These are phyloP conservation scores for Ferrisia virgata DNA, from an alignment of 2,888 invertebrate species.

Conservation along the genomic window DNA sequence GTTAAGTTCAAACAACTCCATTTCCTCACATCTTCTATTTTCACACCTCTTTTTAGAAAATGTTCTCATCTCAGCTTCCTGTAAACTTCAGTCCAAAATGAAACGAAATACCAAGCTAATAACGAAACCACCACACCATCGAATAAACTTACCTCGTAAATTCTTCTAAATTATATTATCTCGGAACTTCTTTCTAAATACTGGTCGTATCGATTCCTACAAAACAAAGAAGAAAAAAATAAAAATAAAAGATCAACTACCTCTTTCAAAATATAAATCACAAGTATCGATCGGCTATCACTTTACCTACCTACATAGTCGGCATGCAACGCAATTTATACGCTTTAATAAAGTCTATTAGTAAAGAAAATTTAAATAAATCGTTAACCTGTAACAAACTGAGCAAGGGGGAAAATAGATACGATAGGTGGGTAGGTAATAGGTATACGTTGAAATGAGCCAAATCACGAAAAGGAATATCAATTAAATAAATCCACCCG, in stretches of 20 bases:
- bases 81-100: no score
- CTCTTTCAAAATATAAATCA: not conserved
- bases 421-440: not conserved
- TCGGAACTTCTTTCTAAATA: not conserved
- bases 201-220: not conserved
- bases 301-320: no score
- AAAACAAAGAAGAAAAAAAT: not conserved
- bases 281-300: not conserved
- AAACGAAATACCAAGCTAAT: no score
- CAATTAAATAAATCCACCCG: conserved; percentile 1
- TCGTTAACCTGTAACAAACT: not conserved
- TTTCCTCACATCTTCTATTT: no score
- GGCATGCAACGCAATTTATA: not conserved
- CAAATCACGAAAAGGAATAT: not conserved
- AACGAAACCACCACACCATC: not conserved
- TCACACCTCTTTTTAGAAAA: no score
- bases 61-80: no score
- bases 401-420: not conserved
- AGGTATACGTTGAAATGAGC: not conserved
- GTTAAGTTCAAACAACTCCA: no score
- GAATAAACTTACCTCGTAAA: not conserved
- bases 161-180: not conserved
- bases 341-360: not conserved
- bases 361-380: conserved; percentile 3
- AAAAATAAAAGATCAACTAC: not conserved